Percentiles rank a stretch among this genome's conserved stretches.
Evolutionary conservation across 2,113 vertebrate species (phyloP).

Genomic region (Calyptomena viridis): DNA sequence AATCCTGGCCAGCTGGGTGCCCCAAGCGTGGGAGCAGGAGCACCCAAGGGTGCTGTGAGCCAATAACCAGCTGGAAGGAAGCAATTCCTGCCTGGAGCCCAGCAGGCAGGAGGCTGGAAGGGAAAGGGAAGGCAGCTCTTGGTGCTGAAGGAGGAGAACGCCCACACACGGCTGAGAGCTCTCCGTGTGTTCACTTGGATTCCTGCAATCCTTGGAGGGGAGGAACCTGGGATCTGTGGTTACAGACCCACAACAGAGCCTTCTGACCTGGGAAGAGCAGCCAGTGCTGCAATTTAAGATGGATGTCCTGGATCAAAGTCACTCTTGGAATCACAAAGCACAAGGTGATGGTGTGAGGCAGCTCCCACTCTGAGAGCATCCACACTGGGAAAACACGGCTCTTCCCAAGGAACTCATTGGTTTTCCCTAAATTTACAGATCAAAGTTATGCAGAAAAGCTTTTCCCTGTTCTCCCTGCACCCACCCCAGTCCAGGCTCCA

Average conservation of each 20-base stretch:
- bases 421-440: neutral
- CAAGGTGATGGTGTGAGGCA: fast-evolving
- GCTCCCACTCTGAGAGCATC: fast-evolving
- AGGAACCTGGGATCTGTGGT: neutral
- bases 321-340: fast-evolving
- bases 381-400: fast-evolving
- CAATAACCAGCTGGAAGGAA: fast-evolving
- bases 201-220: neutral
- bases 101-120: neutral
- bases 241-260: fast-evolving
- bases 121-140: neutral
- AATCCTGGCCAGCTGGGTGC: neutral
- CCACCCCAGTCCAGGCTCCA: neutral
- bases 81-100: neutral
- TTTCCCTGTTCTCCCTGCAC: neutral
- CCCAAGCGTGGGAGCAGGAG: neutral
- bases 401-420: fast-evolving
- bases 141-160: neutral
- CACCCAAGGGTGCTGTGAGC: neutral
- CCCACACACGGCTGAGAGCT: neutral
- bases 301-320: fast-evolving
- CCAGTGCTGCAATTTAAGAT: neutral
- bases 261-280: fast-evolving
- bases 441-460: neutral
- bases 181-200: fast-evolving